A percentile compares a stretch with the other conserved stretches of the same genome.
These are phyloP conservation scores for Pecten maximus DNA, from an alignment of 2,888 invertebrate genomes.

Conservation along the genomic window DNA sequence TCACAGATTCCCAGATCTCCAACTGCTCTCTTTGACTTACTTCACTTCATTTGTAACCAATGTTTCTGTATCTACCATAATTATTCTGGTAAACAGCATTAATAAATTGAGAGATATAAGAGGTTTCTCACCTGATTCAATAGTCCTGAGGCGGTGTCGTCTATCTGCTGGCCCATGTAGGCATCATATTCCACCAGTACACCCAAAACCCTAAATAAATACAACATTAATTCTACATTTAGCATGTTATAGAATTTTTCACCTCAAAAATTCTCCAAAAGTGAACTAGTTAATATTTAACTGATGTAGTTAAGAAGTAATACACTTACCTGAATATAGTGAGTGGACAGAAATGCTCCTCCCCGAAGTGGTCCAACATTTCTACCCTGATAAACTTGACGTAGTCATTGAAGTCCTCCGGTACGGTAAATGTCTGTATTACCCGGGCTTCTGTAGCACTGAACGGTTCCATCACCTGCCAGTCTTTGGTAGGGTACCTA, in stretches of 20 bases:
- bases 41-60: too few species aligned
- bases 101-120: too few species aligned
- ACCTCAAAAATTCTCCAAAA: background rate
- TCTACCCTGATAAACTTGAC: conserved; percentile 85
- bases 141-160: conserved; percentile 85
- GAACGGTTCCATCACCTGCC: conserved; percentile 94
- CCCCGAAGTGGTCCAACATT: conserved; percentile 95
- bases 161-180: conserved; percentile 86
- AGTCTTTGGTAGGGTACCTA: conserved; percentile 87
- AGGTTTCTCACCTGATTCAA: conserved; percentile 37
- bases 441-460: conserved; percentile 93
- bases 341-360: conserved; percentile 98
- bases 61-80: too few species aligned
- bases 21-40: too few species aligned
- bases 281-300: too few species aligned
- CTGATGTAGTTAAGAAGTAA: background rate
- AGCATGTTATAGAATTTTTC: background rate
- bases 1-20: too few species aligned
- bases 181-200: conserved; percentile 75
- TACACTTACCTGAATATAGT: conserved; percentile 88
- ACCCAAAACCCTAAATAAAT: conserved; percentile 73
- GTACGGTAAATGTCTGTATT: conserved; percentile 91
- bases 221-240: background rate
- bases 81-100: too few species aligned
- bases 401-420: conserved; percentile 67